Evolutionary conservation across 2,113 vertebrate genomes (phyloP).

Genomic region (Takifugu bimaculatus): DNA sequence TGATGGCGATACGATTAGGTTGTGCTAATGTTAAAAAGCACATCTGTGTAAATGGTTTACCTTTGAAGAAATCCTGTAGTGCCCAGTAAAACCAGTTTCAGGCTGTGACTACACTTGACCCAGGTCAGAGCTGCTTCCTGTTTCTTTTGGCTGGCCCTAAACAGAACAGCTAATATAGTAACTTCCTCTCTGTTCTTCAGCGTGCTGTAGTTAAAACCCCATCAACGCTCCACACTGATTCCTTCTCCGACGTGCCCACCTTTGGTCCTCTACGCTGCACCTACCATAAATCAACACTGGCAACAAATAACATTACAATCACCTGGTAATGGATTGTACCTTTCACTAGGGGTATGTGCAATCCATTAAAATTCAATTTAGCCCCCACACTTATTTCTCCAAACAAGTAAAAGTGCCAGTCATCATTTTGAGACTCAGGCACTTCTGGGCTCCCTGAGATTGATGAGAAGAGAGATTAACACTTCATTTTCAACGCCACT

Average conservation of each 20-base stretch:
- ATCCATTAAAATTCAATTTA: slow-evolving; percentile 93
- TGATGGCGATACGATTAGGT: too few species aligned
- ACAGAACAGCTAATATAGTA: slow-evolving; percentile 32
- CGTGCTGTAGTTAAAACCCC: slow-evolving; percentile 53
- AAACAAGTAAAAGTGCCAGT: slow-evolving; percentile 75
- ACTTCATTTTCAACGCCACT: slow-evolving; percentile 73
- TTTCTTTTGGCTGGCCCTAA: slow-evolving; percentile 17
- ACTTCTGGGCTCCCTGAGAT: slow-evolving; percentile 69
- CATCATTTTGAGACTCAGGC: slow-evolving; percentile 74
- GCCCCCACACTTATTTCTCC: slow-evolving; percentile 79
- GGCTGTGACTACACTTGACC: slow-evolving; percentile 24
- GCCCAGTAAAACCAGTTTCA: not conserved
- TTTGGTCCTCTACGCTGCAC: slow-evolving; percentile 49
- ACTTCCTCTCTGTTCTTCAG: slow-evolving; percentile 23
- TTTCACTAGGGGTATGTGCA: slow-evolving; percentile 76
- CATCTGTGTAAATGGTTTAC: too few species aligned
- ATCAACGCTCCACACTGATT: slow-evolving; percentile 56
- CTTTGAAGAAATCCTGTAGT: too few species aligned
- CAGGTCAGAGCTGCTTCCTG: slow-evolving; percentile 7
- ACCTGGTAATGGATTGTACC: slow-evolving; percentile 84
- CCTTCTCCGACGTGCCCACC: slow-evolving; percentile 57
- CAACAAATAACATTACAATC: slow-evolving; percentile 74
- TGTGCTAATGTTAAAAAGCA: too few species aligned
- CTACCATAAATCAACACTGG: slow-evolving; percentile 71
- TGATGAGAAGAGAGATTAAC: slow-evolving; percentile 76